Conservation (phyloP, 2,797 vertebrate genomes). For the Crocodylus rhombifer region DNA sequence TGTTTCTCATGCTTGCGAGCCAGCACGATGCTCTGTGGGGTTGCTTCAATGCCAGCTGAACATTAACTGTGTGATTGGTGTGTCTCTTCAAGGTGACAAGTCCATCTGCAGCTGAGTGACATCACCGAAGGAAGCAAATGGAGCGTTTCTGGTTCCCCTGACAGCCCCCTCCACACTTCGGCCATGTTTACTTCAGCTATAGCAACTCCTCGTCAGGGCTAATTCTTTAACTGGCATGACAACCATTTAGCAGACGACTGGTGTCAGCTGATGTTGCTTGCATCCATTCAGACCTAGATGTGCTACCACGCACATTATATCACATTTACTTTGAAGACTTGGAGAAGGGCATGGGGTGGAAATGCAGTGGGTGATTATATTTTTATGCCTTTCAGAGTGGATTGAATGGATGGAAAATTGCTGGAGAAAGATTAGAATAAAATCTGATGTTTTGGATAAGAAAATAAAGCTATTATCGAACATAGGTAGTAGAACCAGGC, state of each 20-base stretch:
- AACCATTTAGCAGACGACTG: conserved; percentile 64
- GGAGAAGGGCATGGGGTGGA: background rate
- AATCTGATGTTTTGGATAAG: background rate
- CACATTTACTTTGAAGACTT: background rate
- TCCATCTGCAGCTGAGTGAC: background rate
- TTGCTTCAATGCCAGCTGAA: background rate
- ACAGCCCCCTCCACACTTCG: background rate
- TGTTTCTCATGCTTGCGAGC: background rate
- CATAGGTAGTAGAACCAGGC: background rate
- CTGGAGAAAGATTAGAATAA: background rate
- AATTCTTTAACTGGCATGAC: conserved; percentile 49
- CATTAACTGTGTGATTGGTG: background rate
- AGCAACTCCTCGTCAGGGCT: conserved; percentile 65
- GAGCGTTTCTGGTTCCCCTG: background rate
- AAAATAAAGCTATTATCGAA: background rate
- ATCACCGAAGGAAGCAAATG: background rate
- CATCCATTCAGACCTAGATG: background rate
- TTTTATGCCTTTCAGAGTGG: background rate
- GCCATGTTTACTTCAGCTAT: conserved; percentile 31
- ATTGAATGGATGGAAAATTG: background rate
- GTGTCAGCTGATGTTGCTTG: conserved; percentile 44
- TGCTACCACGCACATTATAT: conserved; percentile 3
- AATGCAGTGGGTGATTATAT: background rate
- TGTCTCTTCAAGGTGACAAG: background rate
- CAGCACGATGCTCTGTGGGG: fast-evolving